Base-by-base conservation (phyloP, 2,113 vertebrate species). In the Varanus salvator region DNA sequence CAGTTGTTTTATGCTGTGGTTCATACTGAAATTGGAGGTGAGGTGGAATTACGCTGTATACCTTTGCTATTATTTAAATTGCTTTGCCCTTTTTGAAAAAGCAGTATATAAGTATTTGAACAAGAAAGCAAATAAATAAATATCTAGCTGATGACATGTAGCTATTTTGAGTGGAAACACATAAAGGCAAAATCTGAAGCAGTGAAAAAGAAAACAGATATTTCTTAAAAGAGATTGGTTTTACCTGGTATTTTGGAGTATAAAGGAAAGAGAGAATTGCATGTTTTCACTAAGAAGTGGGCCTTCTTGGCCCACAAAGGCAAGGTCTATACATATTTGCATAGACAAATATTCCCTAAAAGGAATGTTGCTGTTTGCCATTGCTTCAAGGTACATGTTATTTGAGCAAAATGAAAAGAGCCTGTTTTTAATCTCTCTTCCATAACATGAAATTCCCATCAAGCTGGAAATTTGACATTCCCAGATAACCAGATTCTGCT, bases 401-500 rank as follows among this genome's bases (percentile, higher is more conserved):
- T n/a, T 57, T 76, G 60, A n/a, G 29, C 34, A 57, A 38, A 11
- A 86, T 75, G 52, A 72, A 85, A 85, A n/a, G 5, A 25, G 23
- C 25, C 66, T 11, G 21, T 38, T 27, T 31, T 8, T 14, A 44
- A 44, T 34, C 19, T 23, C 2, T 1, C 9, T 81, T 50, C 0
- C 25, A 7, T 5, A 8, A 9, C 21, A 77, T 17, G 44, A 78
- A 50, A 50, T 25, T 78, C 44, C 23, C 44, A 78, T 78, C 48
- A 25, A 50, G 50, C 44, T 78, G 44, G 44, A 27, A 50, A 78
- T 78, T 44, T 27, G 76, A 50, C 48, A 11, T 50, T 78, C 44
- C 76, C 38, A 29, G 85, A 57, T n/a, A 78, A n/a, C 57, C 74
- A 87, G 29, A 44, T 87, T n/a, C 44, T 72, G n/a, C 50, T 86